Evolutionary conservation across 2,113 vertebrate species (phyloP).

Genomic region (Cephalopterus ornatus): DNA sequence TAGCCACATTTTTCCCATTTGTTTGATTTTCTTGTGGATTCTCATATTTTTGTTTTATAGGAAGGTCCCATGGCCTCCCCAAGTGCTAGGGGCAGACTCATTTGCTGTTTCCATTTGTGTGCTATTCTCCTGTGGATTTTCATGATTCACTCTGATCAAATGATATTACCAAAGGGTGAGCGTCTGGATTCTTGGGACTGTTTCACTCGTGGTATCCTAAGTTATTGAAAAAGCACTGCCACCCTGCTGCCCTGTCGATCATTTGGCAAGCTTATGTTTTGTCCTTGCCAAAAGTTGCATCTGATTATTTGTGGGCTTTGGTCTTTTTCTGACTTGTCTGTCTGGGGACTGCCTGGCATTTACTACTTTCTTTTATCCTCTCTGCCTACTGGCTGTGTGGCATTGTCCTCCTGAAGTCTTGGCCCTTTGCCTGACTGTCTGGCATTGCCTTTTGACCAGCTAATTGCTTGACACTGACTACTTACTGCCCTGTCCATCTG

Average conservation of each 20-base stretch:
- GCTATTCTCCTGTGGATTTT: constrained; percentile 74
- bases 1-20: constrained; percentile 74
- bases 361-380: constrained; percentile 32
- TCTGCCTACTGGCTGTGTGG: constrained; percentile 61
- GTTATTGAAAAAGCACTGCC: constrained; percentile 52
- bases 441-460: constrained; percentile 43
- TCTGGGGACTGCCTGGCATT: constrained; percentile 36
- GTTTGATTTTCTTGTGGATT: constrained; percentile 80
- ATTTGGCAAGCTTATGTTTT: constrained; percentile 46
- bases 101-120: constrained; percentile 79
- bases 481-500: constrained; percentile 42
- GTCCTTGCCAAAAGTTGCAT: constrained; percentile 2
- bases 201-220: constrained; percentile 47
- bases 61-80: constrained; percentile 69
- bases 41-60: constrained; percentile 76
- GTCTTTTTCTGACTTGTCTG: constrained; percentile 24
- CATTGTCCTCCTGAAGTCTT: constrained; percentile 36
- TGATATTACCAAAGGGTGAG: constrained; percentile 65
- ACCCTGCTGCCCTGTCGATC: constrained; percentile 21
- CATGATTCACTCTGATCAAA: constrained; percentile 65
- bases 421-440: constrained; percentile 57
- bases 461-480: constrained; percentile 56
- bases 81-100: constrained; percentile 72
- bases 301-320: constrained; percentile 23
- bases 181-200: constrained; percentile 61